Evolutionary conservation across 1,140 invertebrate species (phyloP), one percentile per base, ranked within the genome.

Genomic region (Pemphigus obesinymphae): DNA sequence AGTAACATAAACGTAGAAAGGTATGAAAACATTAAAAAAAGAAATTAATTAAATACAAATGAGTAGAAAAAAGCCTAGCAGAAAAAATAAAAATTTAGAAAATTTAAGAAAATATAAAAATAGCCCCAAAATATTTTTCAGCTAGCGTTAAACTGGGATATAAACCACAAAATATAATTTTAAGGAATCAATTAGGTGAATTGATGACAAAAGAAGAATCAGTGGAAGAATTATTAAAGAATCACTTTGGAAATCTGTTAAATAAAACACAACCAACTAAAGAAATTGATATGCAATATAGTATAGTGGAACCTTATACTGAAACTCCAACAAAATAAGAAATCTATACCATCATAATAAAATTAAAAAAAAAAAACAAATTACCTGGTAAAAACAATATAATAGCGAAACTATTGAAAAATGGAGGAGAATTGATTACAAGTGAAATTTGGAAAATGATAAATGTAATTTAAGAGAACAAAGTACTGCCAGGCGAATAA

Each of bases 401-500:
- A 58, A 11, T 84, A 84, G 53, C 29, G 40, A 20, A 84, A 85
- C 78, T 83, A 82, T 10, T 83, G 78, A 85, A 85, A 83, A 48
- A 37, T 68, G 82, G 82, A 70, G 55, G 78, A 23, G 29, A 29
- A 76, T 55, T 45, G 75, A 70, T 66, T 43, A 82, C 84, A 83
- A 70, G 82, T n/a, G 61, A 83, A 31, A 76, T 76, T 31, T 48
- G 48, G 37, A 48, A 76, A 45, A 76, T 76, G 26, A 76, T 76
- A 15, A 76, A 76, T 13, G 48, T 17, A 76, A 53, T 76, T 45
- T 84, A 83, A 83, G 78, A 72, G 70, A 76, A 48, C 40, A 82
- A 85, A 76, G 75, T 82, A 26, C 70, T 84, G 66, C 85, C 85
- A 40, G 73, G 75, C 15, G 73, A 85, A 20, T 85, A 84, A 85